Conservation (phyloP, 1,140 invertebrate genomes). For the Brachionus asplanchnoidis region DNA sequence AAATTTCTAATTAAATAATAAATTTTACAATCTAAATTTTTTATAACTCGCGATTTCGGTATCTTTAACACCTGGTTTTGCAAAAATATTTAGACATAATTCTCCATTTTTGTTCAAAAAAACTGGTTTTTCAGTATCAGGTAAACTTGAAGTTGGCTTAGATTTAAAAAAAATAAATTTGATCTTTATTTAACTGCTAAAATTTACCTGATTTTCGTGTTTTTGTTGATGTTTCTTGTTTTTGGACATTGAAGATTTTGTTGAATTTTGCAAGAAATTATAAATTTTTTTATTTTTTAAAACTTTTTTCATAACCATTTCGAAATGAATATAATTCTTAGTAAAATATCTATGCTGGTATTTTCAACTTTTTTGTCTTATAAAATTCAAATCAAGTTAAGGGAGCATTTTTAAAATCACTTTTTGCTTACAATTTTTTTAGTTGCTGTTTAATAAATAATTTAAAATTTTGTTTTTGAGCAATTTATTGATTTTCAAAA, state of each 20-base stretch:
- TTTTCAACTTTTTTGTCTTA: background rate
- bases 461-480: background rate
- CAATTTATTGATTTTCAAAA: background rate
- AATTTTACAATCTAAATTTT: background rate
- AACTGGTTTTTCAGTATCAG: background rate
- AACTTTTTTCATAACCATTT: background rate
- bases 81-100: constrained; percentile 5
- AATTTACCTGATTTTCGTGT: background rate
- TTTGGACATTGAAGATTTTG: background rate
- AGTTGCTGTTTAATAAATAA: background rate
- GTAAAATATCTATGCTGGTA: background rate
- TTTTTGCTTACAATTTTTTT: background rate
- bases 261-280: background rate
- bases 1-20: background rate
- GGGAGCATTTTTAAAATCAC: background rate
- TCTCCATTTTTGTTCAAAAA: constrained; percentile 40
- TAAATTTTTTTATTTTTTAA: background rate
- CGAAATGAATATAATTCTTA: background rate
- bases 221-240: background rate
- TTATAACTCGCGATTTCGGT: constrained; percentile 39
- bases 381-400: background rate
- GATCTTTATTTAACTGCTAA: background rate
- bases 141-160: background rate
- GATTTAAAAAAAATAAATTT: background rate
- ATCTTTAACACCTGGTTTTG: constrained; percentile 43